phyloP scores from a whole-genome alignment of 2,113 vertebrate genomes.

The Ictalurus punctatus region DNA sequence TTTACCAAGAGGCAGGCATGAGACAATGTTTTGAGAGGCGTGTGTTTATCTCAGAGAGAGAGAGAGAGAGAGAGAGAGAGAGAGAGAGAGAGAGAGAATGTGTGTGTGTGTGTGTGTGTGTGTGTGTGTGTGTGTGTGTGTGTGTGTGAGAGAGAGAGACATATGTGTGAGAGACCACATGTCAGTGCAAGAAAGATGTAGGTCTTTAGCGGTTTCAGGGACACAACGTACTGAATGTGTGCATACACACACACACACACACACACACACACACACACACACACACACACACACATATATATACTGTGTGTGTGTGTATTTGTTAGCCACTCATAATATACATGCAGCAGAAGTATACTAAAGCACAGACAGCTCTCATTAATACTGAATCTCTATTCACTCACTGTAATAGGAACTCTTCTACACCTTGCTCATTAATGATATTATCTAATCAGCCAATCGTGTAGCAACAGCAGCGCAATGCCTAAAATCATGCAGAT shows the following conservation, averaged over 20 bases:
- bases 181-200: background rate
- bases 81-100: background rate
- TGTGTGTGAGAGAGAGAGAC: background rate
- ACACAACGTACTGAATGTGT: background rate
- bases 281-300: no score
- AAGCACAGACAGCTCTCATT: background rate
- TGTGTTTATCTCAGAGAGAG: slow-evolving; percentile 16
- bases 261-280: no score
- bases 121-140: no score
- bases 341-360: background rate
- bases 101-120: no score
- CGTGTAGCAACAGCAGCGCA: background rate
- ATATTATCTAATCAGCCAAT: background rate
- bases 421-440: background rate
- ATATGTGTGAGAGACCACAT: background rate
- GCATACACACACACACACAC: no score
- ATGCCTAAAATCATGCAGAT: background rate
- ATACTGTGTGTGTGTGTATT: background rate
- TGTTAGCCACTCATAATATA: background rate
- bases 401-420: background rate
- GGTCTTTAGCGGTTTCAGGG: background rate
- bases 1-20: slow-evolving; percentile 5
- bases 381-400: background rate
- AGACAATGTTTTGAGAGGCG: slow-evolving; percentile 10
- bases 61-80: background rate